Evolutionary conservation across 2,797 vertebrate species (phyloP).

Genomic region (Erpetoichthys calabaricus): DNA sequence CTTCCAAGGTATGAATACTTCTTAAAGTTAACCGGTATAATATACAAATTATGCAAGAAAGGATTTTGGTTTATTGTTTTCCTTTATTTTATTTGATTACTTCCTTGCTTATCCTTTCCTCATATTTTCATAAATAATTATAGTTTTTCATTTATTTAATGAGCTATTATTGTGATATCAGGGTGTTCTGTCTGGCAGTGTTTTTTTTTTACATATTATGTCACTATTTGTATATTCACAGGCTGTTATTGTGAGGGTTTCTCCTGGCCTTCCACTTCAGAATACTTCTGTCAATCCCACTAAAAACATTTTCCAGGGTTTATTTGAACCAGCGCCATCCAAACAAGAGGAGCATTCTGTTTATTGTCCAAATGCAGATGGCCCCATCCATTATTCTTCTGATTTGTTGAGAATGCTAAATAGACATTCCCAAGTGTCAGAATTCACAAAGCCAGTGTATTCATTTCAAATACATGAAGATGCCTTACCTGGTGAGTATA

Average conservation of each 20-base stretch:
- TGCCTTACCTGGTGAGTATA: constrained; percentile 39
- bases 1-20: too few species aligned
- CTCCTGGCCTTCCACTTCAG: constrained; percentile 19
- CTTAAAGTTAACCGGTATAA: too few species aligned
- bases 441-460: constrained; percentile 42
- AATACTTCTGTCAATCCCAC: constrained; percentile 14
- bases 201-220: too few species aligned
- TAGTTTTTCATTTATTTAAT: too few species aligned
- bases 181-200: too few species aligned
- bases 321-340: constrained; percentile 16
- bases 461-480: constrained; percentile 56
- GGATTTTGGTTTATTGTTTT: too few species aligned
- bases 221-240: constrained; percentile 11
- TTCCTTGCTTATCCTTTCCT: too few species aligned
- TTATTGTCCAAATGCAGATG: background rate
- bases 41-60: too few species aligned
- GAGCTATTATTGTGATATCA: too few species aligned
- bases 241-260: constrained; percentile 25
- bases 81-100: too few species aligned
- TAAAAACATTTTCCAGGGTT: constrained; percentile 8
- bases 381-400: too few species aligned
- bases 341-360: constrained; percentile 13
- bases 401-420: constrained; percentile 3
- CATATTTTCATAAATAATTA: too few species aligned
- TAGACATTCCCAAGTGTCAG: constrained; percentile 36